phyloP scores from a whole-genome alignment of 2,888 invertebrate genomes.

The Plutella xylostella region DNA sequence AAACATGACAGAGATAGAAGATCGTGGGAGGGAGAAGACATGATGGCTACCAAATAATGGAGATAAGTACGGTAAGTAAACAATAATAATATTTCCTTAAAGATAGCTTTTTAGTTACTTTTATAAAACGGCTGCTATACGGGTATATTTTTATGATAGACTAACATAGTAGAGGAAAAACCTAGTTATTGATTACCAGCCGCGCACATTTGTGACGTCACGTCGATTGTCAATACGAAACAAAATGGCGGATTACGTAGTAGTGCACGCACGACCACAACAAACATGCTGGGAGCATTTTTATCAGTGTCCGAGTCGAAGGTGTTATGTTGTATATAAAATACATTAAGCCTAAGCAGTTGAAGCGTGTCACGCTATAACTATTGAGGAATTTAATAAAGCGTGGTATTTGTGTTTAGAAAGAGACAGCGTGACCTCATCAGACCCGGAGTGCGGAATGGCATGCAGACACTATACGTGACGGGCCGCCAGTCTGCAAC shows the following conservation, averaged over 20 bases:
- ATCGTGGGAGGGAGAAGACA: constrained; percentile 28
- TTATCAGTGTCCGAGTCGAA: too few species aligned
- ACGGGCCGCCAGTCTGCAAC: constrained; percentile 19
- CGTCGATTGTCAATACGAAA: neutral
- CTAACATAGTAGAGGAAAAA: too few species aligned
- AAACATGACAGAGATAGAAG: constrained; percentile 44
- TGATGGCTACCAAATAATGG: constrained; percentile 22
- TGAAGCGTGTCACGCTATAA: too few species aligned
- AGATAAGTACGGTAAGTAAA: constrained; percentile 37
- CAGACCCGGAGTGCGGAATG: constrained; percentile 30
- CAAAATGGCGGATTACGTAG: neutral
- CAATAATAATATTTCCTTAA: constrained; percentile 15
- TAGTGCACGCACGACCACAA: too few species aligned
- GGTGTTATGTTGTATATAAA: too few species aligned
- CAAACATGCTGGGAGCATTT: too few species aligned
- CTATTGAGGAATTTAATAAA: constrained; percentile 32
- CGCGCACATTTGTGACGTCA: neutral
- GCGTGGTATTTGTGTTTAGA: constrained; percentile 23
- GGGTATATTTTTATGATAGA: too few species aligned
- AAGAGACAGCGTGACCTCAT: too few species aligned
- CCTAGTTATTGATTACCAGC: neutral
- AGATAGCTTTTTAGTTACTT: constrained; percentile 9
- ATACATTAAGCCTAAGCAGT: too few species aligned
- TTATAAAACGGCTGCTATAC: neutral
- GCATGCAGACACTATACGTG: constrained; percentile 44